Evolutionary conservation across 2,113 vertebrate species (phyloP).

Genomic region (Euleptes europaea): DNA sequence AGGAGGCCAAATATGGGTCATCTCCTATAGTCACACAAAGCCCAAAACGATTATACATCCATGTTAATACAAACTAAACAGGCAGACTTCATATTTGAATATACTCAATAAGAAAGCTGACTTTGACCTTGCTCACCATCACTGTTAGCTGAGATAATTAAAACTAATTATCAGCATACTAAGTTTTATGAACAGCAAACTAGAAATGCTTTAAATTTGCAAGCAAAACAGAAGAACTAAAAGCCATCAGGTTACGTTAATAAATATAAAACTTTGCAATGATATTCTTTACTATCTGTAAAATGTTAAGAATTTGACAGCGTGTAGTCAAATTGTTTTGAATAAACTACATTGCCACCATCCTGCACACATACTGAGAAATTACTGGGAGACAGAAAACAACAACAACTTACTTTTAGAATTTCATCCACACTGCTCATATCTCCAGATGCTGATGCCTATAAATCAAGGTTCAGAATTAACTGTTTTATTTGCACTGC

Average conservation of each 20-base stretch:
- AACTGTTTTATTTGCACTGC: background rate
- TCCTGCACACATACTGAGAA: background rate
- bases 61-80: conserved; percentile 33
- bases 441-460: conserved; percentile 91
- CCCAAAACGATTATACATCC: conserved; percentile 28
- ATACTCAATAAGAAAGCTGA: background rate
- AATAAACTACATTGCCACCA: background rate
- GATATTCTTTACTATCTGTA: background rate
- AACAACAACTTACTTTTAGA: conserved; percentile 86
- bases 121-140: background rate
- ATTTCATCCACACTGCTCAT: conserved; percentile 98
- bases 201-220: background rate
- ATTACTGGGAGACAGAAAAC: background rate
- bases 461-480: conserved; percentile 59
- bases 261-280: background rate
- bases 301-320: background rate
- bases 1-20: conserved; percentile 98
- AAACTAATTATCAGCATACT: background rate
- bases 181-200: background rate
- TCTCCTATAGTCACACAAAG: conserved; percentile 82
- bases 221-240: background rate
- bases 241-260: background rate
- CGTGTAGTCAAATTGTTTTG: background rate
- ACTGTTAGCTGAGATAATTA: background rate
- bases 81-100: conserved; percentile 3